Conservation (phyloP, 2,113 vertebrate species). For the Prionailurus bengalensis region DNA sequence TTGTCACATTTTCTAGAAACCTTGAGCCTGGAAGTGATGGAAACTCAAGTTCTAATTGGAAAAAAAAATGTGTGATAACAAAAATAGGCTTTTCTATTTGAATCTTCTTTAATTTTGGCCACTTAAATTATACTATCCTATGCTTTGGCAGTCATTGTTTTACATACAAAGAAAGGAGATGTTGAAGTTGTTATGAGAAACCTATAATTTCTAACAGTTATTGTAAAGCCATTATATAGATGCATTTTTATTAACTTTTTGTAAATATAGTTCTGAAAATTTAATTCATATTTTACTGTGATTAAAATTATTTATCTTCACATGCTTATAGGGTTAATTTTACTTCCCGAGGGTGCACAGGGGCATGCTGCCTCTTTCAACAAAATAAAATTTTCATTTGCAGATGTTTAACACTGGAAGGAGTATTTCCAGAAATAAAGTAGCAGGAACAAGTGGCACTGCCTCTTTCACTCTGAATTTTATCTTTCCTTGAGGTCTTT, state of each 20-base stretch:
- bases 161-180: background rate
- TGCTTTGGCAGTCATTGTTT: background rate
- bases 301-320: background rate
- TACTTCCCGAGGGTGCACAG: background rate
- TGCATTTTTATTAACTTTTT: background rate
- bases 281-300: background rate
- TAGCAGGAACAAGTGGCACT: background rate
- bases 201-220: background rate
- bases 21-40: slow-evolving; percentile 29
- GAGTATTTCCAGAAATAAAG: slow-evolving; percentile 43
- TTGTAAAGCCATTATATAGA: background rate
- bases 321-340: background rate
- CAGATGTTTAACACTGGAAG: background rate
- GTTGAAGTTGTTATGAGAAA: background rate
- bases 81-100: background rate
- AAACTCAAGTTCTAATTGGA: slow-evolving; percentile 16
- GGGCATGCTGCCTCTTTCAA: background rate
- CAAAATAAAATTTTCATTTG: slow-evolving; percentile 39
- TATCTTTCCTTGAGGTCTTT: slow-evolving; percentile 44
- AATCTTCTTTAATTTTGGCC: background rate
- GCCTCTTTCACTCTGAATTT: background rate
- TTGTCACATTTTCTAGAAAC: slow-evolving; percentile 46
- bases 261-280: background rate
- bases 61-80: background rate
- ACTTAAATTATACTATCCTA: background rate